phyloP scores from a whole-genome alignment of 2,797 vertebrate genomes.

The Limnodromus scolopaceus region DNA sequence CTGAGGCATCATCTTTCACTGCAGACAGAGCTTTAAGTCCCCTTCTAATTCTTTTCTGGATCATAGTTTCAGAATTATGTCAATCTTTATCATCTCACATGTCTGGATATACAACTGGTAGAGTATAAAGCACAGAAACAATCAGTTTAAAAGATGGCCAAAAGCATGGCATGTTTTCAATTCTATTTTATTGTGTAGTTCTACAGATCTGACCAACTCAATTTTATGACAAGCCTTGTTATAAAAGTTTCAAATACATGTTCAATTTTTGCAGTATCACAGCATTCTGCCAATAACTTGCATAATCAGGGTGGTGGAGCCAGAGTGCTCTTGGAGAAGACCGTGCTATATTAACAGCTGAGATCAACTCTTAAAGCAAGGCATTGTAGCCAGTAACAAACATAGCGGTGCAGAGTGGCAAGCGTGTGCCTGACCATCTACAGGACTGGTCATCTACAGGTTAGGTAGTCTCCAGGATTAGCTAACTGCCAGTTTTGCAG shows the following conservation, averaged over 20 bases:
- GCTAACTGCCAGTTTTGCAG: not conserved
- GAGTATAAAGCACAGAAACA: not conserved
- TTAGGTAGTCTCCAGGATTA: not conserved
- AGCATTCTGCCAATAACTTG: not conserved
- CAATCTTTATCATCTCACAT: not conserved
- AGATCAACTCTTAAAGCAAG: not conserved
- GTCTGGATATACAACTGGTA: not conserved
- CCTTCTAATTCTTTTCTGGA: not conserved
- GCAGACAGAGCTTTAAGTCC: not conserved
- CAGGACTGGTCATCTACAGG: not conserved
- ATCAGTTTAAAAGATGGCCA: not conserved
- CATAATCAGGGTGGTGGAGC: not conserved
- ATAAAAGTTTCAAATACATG: not conserved
- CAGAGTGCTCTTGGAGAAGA: not conserved
- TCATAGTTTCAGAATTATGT: not conserved
- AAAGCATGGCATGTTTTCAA: not conserved
- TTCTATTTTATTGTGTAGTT: not conserved
- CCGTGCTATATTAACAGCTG: not conserved
- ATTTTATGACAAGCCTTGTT: not conserved
- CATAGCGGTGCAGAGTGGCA: not conserved
- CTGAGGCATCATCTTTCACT: not conserved
- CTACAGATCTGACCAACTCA: not conserved
- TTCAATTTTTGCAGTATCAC: not conserved
- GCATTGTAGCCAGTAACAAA: not conserved
- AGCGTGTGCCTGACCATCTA: accelerated